Evolutionary conservation across 2,888 invertebrate species (phyloP).

Genomic region (Eremobia ochroleuca): DNA sequence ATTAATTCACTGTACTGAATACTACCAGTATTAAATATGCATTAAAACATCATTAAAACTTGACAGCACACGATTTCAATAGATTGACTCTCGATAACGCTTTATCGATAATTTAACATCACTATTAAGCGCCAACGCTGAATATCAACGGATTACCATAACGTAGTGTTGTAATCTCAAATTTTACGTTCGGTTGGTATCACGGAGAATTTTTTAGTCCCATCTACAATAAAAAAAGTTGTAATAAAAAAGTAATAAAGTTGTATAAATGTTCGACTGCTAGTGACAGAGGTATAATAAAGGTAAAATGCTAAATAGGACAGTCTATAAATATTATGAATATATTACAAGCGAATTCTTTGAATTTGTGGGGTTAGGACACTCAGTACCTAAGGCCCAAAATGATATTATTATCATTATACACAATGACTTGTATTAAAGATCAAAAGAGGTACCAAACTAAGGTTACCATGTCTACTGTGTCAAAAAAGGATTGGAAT

Average conservation of each 20-base stretch:
- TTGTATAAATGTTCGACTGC: constrained; percentile 36
- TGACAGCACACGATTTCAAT: constrained; percentile 27
- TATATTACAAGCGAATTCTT: constrained; percentile 33
- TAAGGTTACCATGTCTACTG: too few species aligned
- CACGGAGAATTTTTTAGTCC: constrained; percentile 48
- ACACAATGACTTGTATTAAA: too few species aligned
- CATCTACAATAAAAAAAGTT: constrained; percentile 49
- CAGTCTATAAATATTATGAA: constrained; percentile 33
- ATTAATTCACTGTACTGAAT: constrained; percentile 25
- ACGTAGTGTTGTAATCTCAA: constrained; percentile 65
- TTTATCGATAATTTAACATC: constrained; percentile 48
- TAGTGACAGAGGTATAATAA: constrained; percentile 51
- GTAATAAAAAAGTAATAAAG: constrained; percentile 62
- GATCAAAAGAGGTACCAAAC: too few species aligned
- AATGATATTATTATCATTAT: not conserved
- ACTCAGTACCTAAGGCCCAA: not conserved
- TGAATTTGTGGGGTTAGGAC: constrained; percentile 27
- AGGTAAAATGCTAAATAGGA: constrained; percentile 49
- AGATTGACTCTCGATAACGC: constrained; percentile 38
- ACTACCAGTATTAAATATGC: constrained; percentile 9
- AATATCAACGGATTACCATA: constrained; percentile 63
- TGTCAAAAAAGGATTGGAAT: too few species aligned
- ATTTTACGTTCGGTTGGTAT: constrained; percentile 62
- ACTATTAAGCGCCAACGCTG: constrained; percentile 43
- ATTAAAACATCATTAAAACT: constrained; percentile 26